These are phyloP conservation scores for Lasaia peninsularis DNA, from an alignment of 1,140 invertebrate species.

Conservation along the genomic window DNA sequence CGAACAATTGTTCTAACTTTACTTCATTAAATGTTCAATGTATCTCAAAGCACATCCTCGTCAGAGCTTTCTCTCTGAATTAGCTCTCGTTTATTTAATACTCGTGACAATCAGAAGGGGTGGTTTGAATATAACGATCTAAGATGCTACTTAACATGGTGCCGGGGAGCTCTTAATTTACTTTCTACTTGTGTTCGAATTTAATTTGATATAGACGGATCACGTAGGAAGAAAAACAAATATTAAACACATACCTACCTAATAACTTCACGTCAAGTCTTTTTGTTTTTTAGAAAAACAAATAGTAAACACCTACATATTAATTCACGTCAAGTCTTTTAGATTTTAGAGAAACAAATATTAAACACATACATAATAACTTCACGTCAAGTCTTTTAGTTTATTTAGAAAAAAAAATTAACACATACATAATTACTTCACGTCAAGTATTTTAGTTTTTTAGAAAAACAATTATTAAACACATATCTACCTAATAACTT, in stretches of 20 bases:
- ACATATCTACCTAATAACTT: too few relatives aligned
- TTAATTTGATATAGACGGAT: not conserved
- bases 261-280: too few relatives aligned
- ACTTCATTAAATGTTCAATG: conserved; percentile 49
- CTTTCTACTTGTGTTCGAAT: conserved; percentile 23
- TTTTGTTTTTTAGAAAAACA: too few relatives aligned
- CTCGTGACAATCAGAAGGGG: conserved; percentile 50
- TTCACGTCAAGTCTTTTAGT: too few relatives aligned
- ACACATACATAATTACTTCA: too few relatives aligned
- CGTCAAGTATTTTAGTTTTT: too few relatives aligned
- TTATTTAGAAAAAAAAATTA: too few relatives aligned
- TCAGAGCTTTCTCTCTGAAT: conserved; percentile 27
- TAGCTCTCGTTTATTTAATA: conserved; percentile 55
- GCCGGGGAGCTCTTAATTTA: conserved; percentile 18
- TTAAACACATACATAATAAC: too few relatives aligned
- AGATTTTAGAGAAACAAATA: too few relatives aligned
- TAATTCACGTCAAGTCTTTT: too few relatives aligned
- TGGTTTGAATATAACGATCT: conserved; percentile 42
- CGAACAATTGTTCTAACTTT: conserved; percentile 46
- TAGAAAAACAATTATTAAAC: not conserved
- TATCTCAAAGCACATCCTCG: conserved; percentile 35
- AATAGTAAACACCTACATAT: too few relatives aligned
- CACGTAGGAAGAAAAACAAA: not conserved
- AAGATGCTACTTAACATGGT: conserved; percentile 42
- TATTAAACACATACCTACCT: not conserved